Base-by-base conservation (phyloP, 2,797 vertebrate species). In the Salmo trutta region DNA sequence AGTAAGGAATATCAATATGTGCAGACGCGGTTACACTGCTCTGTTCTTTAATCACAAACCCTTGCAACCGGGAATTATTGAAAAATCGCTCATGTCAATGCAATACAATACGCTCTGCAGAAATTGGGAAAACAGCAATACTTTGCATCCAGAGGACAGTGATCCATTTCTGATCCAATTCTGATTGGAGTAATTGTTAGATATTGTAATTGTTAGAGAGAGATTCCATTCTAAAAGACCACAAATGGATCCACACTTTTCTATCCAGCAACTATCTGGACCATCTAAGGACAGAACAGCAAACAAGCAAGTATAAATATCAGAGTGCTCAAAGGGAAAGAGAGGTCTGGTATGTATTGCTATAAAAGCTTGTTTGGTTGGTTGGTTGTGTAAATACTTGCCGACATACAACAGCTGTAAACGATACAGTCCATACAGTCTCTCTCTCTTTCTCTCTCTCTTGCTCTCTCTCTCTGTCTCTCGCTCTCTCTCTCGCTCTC, bases 321-420 rank as follows among this genome's bases (percentile, higher is more conserved):
- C 21, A 74, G 19, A 64, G 12, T 12, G 69, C 59, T 62, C 8
- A 10, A 51, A 51, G 2, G 33, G 17, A 36, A 21, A 41, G 36
- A 8, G 65, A 24, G 21, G 51, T 17, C 16, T 54, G 33, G 56
- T 3, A 14, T 47, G 31, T 75, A 65, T 77, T 51, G 47, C 67
- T 69, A 10, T 52, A 31, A 72, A 41, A 76, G 56, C 71, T 79
- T 87, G 56, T 17, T 62, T 41, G 36, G 77, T 41, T 41, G 41
- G 71, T 66, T 80, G 75, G 69, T 69, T 87, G 76, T 78, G 80
- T 89, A 86, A 90, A 83, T 86, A 86, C 76, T 79, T 79, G 78
- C 77, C 86, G 82, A 92, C 70, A 82, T 74, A 70, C 69, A 69
- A 41, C 82, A 89, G 84, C 86, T 90, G 90, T 82, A 88, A 65